Base-by-base conservation (phyloP, 2,888 invertebrate genomes). In the Phragmatobia fuliginosa region DNA sequence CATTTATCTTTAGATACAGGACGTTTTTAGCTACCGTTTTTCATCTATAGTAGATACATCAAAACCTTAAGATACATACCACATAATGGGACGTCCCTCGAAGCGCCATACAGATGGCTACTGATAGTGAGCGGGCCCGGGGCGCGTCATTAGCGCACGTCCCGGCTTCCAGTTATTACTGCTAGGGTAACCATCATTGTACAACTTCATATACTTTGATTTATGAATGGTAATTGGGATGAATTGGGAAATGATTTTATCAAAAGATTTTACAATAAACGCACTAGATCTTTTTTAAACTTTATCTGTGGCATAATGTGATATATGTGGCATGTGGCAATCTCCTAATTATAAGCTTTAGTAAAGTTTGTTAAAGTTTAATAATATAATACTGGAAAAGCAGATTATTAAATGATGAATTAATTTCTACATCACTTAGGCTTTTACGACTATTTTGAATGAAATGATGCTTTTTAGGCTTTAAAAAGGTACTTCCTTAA, bases 71-170 rank as follows among this genome's bases (percentile, higher is more conserved):
- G 71, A 71, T 68, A 66, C 65, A 60, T 71, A 56, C 71, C 61
- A 62, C 60, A 66, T 87, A 87, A 88, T 87, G 85, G 84, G 83
- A 77, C 73, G 86, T 81, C 79, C 84, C 85, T 86, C 63, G 78
- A 65, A 85, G 88, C 85, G 77, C 74, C 79, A 66, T 65, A 71
- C 65, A 73, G 76, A 78, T 69, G 81, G 90, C 91, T 90, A 87
- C 92, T 85, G 92, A 91, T 90, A 90, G 85, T 85, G 86, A 85
- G 87, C 83, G 85, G 79, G 90, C 91, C 90, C 81, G 86, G 82
- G 89, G 92, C 89, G 85, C 85, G 85, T 90, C 92, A 93, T 94
- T 93, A 92, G 90, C 90, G 89, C 88, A 83, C 87, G 87, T 88
- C 88, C 88, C 85, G 86, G 87, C 90, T 90, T 84, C 88, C 85